Evolutionary conservation across 2,797 vertebrate species (phyloP).

Genomic region (Parauchenoglanis ngamensis): DNA sequence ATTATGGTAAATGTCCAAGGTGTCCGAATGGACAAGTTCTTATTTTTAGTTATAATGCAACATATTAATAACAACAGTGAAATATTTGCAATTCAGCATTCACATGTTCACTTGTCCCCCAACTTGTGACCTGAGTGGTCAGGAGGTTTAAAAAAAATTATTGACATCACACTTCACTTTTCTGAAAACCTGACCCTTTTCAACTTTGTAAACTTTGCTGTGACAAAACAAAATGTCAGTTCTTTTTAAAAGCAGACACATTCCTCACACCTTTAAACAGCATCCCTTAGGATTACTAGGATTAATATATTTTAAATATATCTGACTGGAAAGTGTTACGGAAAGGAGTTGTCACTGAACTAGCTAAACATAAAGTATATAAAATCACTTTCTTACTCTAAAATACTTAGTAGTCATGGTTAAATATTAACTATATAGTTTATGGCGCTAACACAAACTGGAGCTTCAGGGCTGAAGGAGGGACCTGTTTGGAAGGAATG

Average conservation of each 20-base stretch:
- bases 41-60: background rate
- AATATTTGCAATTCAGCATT: background rate
- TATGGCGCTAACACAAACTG: background rate
- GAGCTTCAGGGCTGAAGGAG: background rate
- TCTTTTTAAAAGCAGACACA: background rate
- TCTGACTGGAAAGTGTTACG: conserved; percentile 16
- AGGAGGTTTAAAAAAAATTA: background rate
- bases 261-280: background rate
- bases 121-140: background rate
- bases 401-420: background rate
- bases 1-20: background rate
- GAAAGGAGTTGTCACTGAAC: background rate
- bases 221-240: background rate
- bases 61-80: background rate
- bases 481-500: background rate
- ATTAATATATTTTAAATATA: background rate
- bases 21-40: background rate
- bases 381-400: background rate
- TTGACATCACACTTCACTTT: background rate
- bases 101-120: background rate
- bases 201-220: background rate
- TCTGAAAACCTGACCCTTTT: background rate
- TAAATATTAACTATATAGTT: background rate
- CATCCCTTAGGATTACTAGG: background rate
- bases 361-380: background rate